Evolutionary conservation across 1,140 invertebrate species (phyloP), one percentile per base, ranked within the genome.

Genomic region (Bombus waltoni): DNA sequence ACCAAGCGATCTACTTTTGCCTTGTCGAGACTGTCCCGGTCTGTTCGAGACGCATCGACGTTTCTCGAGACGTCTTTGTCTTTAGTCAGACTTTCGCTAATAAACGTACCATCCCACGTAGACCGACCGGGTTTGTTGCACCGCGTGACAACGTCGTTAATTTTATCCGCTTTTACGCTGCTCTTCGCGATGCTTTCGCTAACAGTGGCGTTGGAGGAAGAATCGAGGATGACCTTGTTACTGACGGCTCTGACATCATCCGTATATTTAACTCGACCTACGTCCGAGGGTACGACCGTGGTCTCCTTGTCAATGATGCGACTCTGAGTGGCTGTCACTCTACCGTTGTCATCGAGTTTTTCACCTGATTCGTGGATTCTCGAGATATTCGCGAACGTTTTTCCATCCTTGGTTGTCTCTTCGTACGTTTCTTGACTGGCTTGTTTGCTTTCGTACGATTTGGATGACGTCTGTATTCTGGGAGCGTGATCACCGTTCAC

Each of bases 91-190:
- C 76, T 85, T 65, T 85, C 83, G 40, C 53, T 59, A 13, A 80
- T 22, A 47, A 80, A 80, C 13, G 78, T 80, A 25, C 80, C 70
- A 84, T 83, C 95, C 94, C 90, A 96, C 95, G 22, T 89, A 83
- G 15, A 96, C 78, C 95, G 94, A 9, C 95, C 95, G 57, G 94
- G 95, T 42, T 93, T 93, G 71, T 86, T 81, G 47, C 76, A 86
- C 32, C 89, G 86, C 28, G 68, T 47, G n/a, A 47, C 62, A 18
- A 68, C 74, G 32, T 83, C 83, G 8, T 74, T 25, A 18, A 38
- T 28, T 22, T 35, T 65, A 13, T 78, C 22, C 68, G 76, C 25
- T n/a, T 22, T 74, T 62, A 86, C 38, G 87, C 76, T 44, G 40
- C 65, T 18, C 57, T 68, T 35, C 66, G 62, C 53, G 10, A 25